Base-by-base conservation (phyloP, 2,888 invertebrate species). In the Saturnia japonica region DNA sequence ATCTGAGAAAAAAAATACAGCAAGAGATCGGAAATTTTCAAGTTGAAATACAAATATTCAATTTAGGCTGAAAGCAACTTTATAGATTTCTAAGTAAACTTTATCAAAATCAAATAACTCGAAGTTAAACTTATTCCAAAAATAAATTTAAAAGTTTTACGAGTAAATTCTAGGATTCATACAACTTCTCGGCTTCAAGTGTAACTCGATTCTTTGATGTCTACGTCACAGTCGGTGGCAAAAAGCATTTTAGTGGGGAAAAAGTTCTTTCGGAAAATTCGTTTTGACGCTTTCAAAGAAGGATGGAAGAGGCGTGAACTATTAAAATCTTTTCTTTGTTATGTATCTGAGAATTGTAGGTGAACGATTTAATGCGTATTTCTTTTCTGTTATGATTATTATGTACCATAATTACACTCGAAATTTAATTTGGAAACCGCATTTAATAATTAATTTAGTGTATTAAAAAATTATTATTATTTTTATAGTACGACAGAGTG, bases 151-250 rank as follows among this genome's bases (percentile, higher is more conserved):
- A 28, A 60, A 28, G 57, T 25, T 60, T 60, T 28, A 60, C 22
- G 9, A 60, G 57, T 60, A 28, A 14, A 60, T 60, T 60, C 25
- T 28, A 8, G 16, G 12, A 60, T 60, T 60, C 28, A n/a, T 78
- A 76, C 75, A 75, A 77, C 77, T 80, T 78, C 76, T 76, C 75
- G 83, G 75, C 82, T 80, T 51, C 69, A 71, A 82, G 78, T 88
- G 83, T 85, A 87, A 72, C 73, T 70, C 74, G 74, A 78, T 79
- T 80, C 86, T 87, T 87, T 87, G 87, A 87, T 75, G 79, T 83
- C 74, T 80, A 74, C 81, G 79, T 82, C 82, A 81, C 82, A 80
- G 82, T 81, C 62, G 72, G 75, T 78, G 80, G 84, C 78, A 82
- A 84, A 84, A 83, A 86, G 79, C 79, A 74, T 82, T 86, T 84